Evolutionary conservation across 2,888 invertebrate species (phyloP), one percentile per base, ranked within the genome.

Genomic region (Azorinus chamasolen): DNA sequence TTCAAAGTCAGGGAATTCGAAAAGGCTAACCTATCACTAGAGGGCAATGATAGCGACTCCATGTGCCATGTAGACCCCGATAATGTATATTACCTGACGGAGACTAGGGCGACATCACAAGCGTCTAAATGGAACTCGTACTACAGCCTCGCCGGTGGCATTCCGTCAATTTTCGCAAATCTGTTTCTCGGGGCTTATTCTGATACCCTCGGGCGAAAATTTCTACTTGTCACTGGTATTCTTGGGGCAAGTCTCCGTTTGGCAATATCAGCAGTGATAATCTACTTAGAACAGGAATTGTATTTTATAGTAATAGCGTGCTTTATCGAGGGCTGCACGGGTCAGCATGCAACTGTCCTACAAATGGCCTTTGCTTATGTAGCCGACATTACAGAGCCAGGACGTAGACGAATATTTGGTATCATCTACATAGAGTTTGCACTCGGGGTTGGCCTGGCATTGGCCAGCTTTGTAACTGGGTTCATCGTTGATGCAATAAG

Each of bases 271-370:
- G 64, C 69, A 12, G 62, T 79, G 4, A 70, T 84, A 18, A 81
- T 85, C 27, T 57, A 80, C 74, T 80, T 79, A 65, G 66, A 83
- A 6, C 61, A 80, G 12, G 64, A 68, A 10, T 64, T 85, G 18
- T 45, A 58, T 4, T 80, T 74, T 72, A 54, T 87, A 10, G 59
- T 83, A 1, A 72, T 81, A 16, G 83, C 73, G 0, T 79, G 75
- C 55, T 65, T 78, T 20, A 54, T 85, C 2, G 86, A 85, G 48
- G 87, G 86, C 1, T 55, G 81, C 18, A 74, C 79, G 1, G 84
- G 84, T 0, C 62, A 68, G 48, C 72, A 71, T 48, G 63, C 73
- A 10, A 74, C 79, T 1, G 58, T 62, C 22, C 43, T 78, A 18
- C 77, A 81, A 27, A 76, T 76, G 0, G 73, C 79, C 0, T 53